These are phyloP conservation scores for Drosophila neotestacea DNA, from an alignment of 2,888 invertebrate genomes.

Conservation along the genomic window DNA sequence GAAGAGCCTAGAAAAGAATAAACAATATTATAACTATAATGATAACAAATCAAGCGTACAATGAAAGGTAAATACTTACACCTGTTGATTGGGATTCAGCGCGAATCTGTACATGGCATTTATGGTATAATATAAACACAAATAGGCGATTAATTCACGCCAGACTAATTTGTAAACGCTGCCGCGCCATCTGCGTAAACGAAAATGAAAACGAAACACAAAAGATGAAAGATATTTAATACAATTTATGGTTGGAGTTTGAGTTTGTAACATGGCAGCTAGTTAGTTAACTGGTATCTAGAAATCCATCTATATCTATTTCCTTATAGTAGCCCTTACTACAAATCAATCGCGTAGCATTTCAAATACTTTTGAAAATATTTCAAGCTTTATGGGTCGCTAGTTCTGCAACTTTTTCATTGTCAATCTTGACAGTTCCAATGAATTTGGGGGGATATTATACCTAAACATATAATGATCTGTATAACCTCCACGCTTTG, in stretches of 20 bases:
- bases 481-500: constrained; percentile 38
- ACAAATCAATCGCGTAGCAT: constrained; percentile 23
- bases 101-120: constrained; percentile 94
- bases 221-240: constrained; percentile 19
- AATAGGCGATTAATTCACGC: constrained; percentile 95
- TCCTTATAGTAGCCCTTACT: constrained; percentile 25
- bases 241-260: constrained; percentile 25
- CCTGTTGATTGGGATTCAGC: constrained; percentile 91
- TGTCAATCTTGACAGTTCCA: constrained; percentile 44
- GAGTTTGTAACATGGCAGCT: constrained; percentile 35
- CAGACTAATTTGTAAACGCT: constrained; percentile 98
- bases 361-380: constrained; percentile 27
- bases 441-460: constrained; percentile 46
- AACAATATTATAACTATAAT: background rate
- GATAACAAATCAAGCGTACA: no score
- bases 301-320: constrained; percentile 6
- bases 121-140: constrained; percentile 93
- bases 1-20: constrained; percentile 89
- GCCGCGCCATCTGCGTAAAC: constrained; percentile 93
- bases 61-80: constrained; percentile 86
- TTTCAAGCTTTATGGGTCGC: constrained; percentile 52
- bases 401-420: constrained; percentile 47
- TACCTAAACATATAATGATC: constrained; percentile 36
- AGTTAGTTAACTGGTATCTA: constrained; percentile 10
- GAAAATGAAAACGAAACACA: constrained; percentile 85